Conservation (phyloP, 2,797 vertebrate genomes). For the Rhinella marina region DNA sequence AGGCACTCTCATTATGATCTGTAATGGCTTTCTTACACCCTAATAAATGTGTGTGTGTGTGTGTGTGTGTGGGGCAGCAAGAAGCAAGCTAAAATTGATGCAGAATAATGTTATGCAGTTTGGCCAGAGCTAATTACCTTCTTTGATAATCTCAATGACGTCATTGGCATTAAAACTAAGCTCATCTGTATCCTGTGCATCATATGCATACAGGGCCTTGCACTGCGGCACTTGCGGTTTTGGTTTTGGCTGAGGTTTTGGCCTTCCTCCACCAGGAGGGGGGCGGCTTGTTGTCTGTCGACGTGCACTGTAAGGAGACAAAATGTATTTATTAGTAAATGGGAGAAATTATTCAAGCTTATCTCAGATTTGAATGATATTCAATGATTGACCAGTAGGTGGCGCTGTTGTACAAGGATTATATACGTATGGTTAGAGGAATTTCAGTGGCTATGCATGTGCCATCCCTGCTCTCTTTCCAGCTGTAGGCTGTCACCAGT, state of each 20-base stretch:
- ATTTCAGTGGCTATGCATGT: neutral
- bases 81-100: neutral
- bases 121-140: conserved; percentile 77
- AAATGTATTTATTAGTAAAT: neutral
- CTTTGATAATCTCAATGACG: conserved; percentile 91
- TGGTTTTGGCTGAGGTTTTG: conserved; percentile 95
- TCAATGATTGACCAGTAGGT: conserved; percentile 17
- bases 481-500: neutral
- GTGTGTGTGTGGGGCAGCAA: no score
- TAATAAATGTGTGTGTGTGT: no score
- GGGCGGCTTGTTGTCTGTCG: conserved; percentile 85
- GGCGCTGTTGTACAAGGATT: conserved; percentile 2
- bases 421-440: neutral
- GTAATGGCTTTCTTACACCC: neutral
- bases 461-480: neutral
- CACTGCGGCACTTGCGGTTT: conserved; percentile 97
- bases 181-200: conserved; percentile 97
- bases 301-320: conserved; percentile 76
- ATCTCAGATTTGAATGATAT: neutral
- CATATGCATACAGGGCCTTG: conserved; percentile 94
- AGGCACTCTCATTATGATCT: no score
- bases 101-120: neutral
- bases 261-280: conserved; percentile 87
- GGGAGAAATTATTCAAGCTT: neutral
- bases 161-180: conserved; percentile 98